phyloP scores from a whole-genome alignment of 1,140 invertebrate genomes.

The Trissolcus basalis region DNA sequence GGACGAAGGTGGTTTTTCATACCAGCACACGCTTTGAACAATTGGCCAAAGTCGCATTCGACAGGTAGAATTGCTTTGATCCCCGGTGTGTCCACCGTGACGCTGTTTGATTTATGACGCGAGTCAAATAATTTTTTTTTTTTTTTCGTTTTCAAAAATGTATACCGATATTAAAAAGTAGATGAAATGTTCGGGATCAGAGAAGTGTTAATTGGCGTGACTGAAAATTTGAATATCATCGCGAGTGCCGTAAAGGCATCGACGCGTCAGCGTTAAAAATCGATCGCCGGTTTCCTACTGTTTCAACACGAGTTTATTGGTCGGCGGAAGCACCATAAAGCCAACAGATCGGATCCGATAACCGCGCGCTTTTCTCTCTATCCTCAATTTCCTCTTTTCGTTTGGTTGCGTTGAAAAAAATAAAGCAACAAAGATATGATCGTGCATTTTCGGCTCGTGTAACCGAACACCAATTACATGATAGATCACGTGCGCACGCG shows the following conservation, averaged over 20 bases:
- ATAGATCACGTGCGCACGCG: constrained; percentile 26
- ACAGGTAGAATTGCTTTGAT: too few species aligned
- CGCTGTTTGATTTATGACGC: too few species aligned
- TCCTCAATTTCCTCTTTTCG: constrained; percentile 26
- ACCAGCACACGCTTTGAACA: constrained; percentile 7
- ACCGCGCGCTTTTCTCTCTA: constrained; percentile 9
- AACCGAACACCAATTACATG: constrained; percentile 30
- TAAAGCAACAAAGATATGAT: constrained; percentile 16
- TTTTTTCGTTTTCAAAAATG: too few species aligned
- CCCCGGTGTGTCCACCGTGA: too few species aligned
- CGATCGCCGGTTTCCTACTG: constrained; percentile 46
- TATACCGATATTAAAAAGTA: too few species aligned
- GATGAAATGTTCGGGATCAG: constrained; percentile 4
- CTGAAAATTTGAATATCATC: constrained; percentile 37
- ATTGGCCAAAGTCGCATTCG: constrained; percentile 2
- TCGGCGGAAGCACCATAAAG: constrained; percentile 30
- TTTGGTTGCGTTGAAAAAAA: background rate
- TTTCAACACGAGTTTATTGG: constrained; percentile 35
- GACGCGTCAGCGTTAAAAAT: constrained; percentile 34
- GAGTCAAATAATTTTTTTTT: too few species aligned
- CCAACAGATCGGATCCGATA: constrained; percentile 40
- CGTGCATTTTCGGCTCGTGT: constrained; percentile 5
- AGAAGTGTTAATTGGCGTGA: constrained; percentile 27
- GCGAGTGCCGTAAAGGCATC: constrained; percentile 36
- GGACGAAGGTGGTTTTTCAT: constrained; percentile 7